Evolutionary conservation across 2,113 vertebrate genomes (phyloP).

Genomic region (Struthidea cinerea): DNA sequence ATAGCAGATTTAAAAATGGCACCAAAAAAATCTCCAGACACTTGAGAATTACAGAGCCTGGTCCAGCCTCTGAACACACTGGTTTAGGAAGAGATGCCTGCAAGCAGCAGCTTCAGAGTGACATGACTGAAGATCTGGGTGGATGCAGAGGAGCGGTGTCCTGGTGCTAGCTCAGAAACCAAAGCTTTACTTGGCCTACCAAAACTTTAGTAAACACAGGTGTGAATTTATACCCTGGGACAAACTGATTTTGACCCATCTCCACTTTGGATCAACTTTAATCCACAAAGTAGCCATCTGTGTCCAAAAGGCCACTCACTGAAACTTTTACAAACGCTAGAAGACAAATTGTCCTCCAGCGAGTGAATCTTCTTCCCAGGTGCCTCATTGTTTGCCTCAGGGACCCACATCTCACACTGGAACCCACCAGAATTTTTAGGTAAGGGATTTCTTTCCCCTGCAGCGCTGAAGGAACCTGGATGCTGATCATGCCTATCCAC

Average conservation of each 20-base stretch:
- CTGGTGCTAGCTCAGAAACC: background rate
- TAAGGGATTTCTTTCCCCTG: background rate
- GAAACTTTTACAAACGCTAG: background rate
- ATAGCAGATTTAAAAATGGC: background rate
- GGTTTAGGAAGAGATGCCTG: background rate
- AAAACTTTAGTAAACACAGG: background rate
- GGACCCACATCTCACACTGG: background rate
- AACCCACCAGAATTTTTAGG: background rate
- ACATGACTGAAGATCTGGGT: accelerated
- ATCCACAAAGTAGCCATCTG: background rate
- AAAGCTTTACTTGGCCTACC: background rate
- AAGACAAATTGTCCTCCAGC: background rate
- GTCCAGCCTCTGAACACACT: background rate
- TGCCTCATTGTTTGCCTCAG: background rate
- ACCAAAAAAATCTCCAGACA: background rate
- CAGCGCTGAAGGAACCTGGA: background rate
- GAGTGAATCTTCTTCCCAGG: accelerated
- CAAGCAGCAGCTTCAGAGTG: background rate
- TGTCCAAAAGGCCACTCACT: background rate
- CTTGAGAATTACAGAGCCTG: background rate
- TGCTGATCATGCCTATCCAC: background rate
- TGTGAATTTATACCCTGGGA: background rate
- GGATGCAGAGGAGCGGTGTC: background rate
- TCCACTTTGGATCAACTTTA: background rate
- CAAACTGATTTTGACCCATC: background rate